Evolutionary conservation across 2,888 invertebrate species (phyloP), one percentile per base, ranked within the genome.

Genomic region (Hermodice carunculata): DNA sequence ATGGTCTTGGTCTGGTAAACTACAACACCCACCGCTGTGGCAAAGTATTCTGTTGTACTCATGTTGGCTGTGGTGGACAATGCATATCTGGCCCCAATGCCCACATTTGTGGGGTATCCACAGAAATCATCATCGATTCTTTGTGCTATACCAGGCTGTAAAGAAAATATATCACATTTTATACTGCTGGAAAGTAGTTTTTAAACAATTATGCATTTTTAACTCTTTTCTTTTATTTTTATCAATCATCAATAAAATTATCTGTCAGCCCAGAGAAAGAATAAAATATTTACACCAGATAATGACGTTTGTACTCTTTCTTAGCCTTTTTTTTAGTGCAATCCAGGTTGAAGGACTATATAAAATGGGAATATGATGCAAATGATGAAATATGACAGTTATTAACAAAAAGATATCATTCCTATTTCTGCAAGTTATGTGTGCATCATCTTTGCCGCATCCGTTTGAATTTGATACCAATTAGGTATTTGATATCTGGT

Each of bases 31-130:
- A 73, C 53, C 22, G 67, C 53, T 0, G 73, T 72, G 17, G 62
- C 61, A 14, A 61, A 26, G 53, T 58, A 51, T n/a, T 42, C 44
- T 17, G 48, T 52, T 17, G 61, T 61, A 19, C 51, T 60, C 43
- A 62, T 19, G 34, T 63, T 62, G 28, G 69, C 48, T 2, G 56
- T 43, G 1, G 53, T 44, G 24, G 32, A 34, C 29, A 67, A 43
- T 3, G 69, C 66, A 53, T 61, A 71, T 8, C 71, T 43, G 52
- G 66, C 48, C 24, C 46, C 48, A 44, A 71, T 69, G 22, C 69
- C 73, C 43, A 51, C 59, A 43, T 73, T 71, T 24, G 37, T 24
- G 4, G 58, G 40, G 14, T 48, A 37, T 3, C 71, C 73, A 54
- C 71, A 73, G 52, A 69, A 73, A 24, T 31, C 42, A 24, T 63